Base-by-base conservation (phyloP, 2,113 vertebrate genomes). In the Upupa epops region DNA sequence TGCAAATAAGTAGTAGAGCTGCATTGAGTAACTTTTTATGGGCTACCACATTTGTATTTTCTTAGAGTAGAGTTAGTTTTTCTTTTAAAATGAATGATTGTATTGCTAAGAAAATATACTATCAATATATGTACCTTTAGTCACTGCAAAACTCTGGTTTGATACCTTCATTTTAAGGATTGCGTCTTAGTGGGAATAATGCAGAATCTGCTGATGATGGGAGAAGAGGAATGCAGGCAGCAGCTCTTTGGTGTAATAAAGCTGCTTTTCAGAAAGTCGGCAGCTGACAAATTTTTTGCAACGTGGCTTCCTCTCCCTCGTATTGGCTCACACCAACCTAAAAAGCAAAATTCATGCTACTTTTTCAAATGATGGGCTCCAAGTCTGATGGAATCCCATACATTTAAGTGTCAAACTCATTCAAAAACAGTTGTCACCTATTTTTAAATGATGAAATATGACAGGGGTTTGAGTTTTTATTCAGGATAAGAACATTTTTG, bases 61-160 rank as follows among this genome's bases (percentile, higher is more conserved):
- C 34, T 85, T 91, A 58, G 55, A 56, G 17, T 66, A 63, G 40
- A 46, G 29, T 63, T 86, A 83, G 74, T 52, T 71, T 71, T 16
- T 17, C 20, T 48, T 48, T 48, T 20, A 21, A 48, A 48, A 51
- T 28, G 4, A 1, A 12, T 8, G 3, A 56, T 11, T 55, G 1
- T 5, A 11, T 21, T 74, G 37, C 17, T 51, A n/a, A 32, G 48
- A 92, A 94, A 68, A 75, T 51, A 56, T 8, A 81, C 42, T 56
- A 36, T 49, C 68, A 18, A 52, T 31, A 31, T 89, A 28, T 58
- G 25, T 76, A 51, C 36, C 34, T 32, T 84, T 75, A 92, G 48
- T 75, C 64, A 66, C 32, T 55, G 52, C 70, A 82, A 93, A 93
- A 78, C 28, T 37, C 90, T n/a, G 18, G 56, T 88, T 80, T 91